These are phyloP conservation scores for Bufo gargarizans DNA, from an alignment of 2,113 vertebrate species.

Conservation along the genomic window DNA sequence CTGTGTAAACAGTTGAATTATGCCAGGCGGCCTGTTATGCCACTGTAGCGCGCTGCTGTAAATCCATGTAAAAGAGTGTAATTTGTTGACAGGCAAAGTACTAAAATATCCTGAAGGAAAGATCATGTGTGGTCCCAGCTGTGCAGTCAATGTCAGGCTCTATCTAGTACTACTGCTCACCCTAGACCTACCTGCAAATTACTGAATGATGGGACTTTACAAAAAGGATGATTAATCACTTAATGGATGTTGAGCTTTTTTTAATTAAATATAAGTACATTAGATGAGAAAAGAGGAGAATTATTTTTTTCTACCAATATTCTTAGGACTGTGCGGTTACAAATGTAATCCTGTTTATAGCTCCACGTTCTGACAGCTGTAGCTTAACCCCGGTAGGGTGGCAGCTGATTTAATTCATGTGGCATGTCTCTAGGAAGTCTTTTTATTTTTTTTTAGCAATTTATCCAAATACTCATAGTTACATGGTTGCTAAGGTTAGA, in stretches of 20 bases:
- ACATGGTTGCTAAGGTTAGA: too few relatives aligned
- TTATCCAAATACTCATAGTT: too few relatives aligned
- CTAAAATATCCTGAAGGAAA: constrained; percentile 55
- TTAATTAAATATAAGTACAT: neutral
- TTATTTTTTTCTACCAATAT: too few relatives aligned
- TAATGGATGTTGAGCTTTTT: neutral
- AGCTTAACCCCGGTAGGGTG: neutral
- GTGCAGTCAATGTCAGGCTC: constrained; percentile 14
- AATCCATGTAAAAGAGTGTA: constrained; percentile 44
- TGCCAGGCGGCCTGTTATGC: neutral
- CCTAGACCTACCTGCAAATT: neutral
- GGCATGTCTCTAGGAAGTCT: too few relatives aligned
- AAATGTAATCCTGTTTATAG: too few relatives aligned
- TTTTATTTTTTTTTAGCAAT: too few relatives aligned
- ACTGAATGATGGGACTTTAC: neutral
- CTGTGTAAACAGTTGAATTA: constrained; percentile 38
- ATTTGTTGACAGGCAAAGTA: constrained; percentile 61
- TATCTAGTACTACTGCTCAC: neutral
- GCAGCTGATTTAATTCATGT: too few relatives aligned
- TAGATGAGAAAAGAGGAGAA: neutral
- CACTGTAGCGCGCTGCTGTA: neutral
- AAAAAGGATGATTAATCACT: neutral
- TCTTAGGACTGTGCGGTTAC: too few relatives aligned
- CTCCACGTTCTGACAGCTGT: neutral
- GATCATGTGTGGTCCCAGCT: constrained; percentile 58